Evolutionary conservation across 2,113 vertebrate species (phyloP).

Genomic region (Cyanoramphus novaezelandiae): DNA sequence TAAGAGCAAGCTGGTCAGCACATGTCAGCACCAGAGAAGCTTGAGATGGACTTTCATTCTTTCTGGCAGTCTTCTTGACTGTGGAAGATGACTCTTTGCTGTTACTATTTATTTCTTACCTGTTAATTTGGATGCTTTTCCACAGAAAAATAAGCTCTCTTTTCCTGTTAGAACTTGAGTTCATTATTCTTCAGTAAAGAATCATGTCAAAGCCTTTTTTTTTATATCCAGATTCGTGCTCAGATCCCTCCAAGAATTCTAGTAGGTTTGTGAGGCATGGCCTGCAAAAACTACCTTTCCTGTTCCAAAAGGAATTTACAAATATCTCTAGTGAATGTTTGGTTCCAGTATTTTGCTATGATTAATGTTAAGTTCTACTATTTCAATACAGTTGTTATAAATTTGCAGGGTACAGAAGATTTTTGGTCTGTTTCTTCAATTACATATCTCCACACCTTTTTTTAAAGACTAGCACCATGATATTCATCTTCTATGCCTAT

Average conservation of each 20-base stretch:
- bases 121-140: neutral
- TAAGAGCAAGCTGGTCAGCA: neutral
- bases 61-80: neutral
- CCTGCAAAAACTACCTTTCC: neutral
- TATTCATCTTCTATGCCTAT: neutral
- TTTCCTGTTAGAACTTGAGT: neutral
- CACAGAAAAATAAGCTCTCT: neutral
- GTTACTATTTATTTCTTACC: neutral
- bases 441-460: neutral
- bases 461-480: neutral
- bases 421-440: neutral
- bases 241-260: neutral
- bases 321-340: neutral
- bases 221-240: neutral
- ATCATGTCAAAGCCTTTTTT: neutral
- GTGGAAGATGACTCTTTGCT: neutral
- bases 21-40: neutral
- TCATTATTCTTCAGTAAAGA: neutral
- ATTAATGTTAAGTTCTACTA: neutral
- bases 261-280: neutral
- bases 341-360: neutral
- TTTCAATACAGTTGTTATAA: neutral
- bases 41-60: neutral
- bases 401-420: neutral
- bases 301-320: neutral